These are phyloP conservation scores for Torymus tubicola DNA, from an alignment of 2,888 invertebrate genomes.

Conservation along the genomic window DNA sequence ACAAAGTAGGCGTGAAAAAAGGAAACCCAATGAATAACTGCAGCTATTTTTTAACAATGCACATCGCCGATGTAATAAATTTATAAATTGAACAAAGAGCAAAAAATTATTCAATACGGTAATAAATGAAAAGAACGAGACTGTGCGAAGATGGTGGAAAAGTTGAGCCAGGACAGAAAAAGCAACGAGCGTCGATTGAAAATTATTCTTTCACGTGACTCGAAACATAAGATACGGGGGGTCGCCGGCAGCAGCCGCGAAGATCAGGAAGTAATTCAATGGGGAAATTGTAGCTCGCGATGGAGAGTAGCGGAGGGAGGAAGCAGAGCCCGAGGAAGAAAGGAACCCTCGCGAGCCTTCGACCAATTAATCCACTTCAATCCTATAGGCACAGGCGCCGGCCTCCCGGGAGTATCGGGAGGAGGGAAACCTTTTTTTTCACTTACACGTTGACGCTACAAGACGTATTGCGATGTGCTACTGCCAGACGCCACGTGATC, in stretches of 20 bases:
- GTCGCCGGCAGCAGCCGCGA: slow-evolving; percentile 57
- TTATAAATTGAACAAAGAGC: slow-evolving; percentile 29
- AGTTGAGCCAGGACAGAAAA: background rate
- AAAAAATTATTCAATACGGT: background rate
- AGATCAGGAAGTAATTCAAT: slow-evolving; percentile 67
- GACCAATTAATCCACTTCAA: slow-evolving; percentile 75
- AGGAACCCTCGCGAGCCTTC: slow-evolving; percentile 72
- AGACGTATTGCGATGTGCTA: slow-evolving; percentile 69
- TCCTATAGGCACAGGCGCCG: slow-evolving; percentile 65
- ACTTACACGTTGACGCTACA: slow-evolving; percentile 62
- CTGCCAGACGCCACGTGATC: slow-evolving; percentile 56
- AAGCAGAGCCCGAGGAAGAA: slow-evolving; percentile 44
- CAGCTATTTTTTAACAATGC: slow-evolving; percentile 26
- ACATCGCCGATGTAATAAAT: background rate
- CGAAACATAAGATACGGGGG: slow-evolving; percentile 48
- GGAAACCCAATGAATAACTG: slow-evolving; percentile 33
- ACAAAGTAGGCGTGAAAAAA: slow-evolving; percentile 15
- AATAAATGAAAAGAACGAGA: background rate
- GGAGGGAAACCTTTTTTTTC: slow-evolving; percentile 58
- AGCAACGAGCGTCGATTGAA: slow-evolving; percentile 53
- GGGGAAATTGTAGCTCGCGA: slow-evolving; percentile 43
- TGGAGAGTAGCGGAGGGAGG: slow-evolving; percentile 58
- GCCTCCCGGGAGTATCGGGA: slow-evolving; percentile 66
- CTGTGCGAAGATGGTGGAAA: background rate
- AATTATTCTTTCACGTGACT: slow-evolving; percentile 59